Evolutionary conservation across 2,797 vertebrate species (phyloP).

Genomic region (Tenualosa ilisha): DNA sequence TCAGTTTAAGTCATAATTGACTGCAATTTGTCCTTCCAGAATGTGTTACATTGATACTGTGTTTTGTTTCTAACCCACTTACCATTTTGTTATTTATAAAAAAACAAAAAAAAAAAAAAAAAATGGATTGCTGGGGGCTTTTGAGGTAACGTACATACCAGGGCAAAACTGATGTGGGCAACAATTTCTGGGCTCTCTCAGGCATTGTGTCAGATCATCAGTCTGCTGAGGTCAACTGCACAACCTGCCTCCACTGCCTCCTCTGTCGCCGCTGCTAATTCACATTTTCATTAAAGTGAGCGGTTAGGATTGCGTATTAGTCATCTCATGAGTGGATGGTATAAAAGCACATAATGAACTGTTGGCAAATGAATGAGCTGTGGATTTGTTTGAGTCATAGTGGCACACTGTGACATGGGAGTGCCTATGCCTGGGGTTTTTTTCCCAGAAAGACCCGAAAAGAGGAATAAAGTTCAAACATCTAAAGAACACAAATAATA

Average conservation of each 20-base stretch:
- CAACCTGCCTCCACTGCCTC: neutral
- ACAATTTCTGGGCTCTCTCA: neutral
- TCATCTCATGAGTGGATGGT: neutral
- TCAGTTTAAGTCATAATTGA: neutral
- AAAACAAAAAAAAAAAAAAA: neutral
- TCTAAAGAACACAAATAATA: too few species aligned
- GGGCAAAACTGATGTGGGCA: neutral
- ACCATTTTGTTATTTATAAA: neutral
- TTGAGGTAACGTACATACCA: neutral
- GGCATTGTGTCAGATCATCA: neutral
- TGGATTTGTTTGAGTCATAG: neutral
- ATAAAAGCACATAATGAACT: too few species aligned
- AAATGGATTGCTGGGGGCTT: neutral
- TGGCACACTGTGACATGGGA: neutral
- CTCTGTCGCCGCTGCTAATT: neutral
- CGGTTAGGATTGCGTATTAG: neutral
- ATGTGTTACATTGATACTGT: neutral
- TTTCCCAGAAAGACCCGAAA: neutral
- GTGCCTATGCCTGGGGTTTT: neutral
- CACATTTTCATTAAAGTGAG: neutral
- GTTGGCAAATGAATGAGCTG: neutral
- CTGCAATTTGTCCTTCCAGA: neutral
- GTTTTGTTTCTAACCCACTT: neutral
- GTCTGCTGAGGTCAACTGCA: neutral
- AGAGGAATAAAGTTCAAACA: too few species aligned